phyloP scores from a whole-genome alignment of 2,797 vertebrate species.

The Podarcis siculus region DNA sequence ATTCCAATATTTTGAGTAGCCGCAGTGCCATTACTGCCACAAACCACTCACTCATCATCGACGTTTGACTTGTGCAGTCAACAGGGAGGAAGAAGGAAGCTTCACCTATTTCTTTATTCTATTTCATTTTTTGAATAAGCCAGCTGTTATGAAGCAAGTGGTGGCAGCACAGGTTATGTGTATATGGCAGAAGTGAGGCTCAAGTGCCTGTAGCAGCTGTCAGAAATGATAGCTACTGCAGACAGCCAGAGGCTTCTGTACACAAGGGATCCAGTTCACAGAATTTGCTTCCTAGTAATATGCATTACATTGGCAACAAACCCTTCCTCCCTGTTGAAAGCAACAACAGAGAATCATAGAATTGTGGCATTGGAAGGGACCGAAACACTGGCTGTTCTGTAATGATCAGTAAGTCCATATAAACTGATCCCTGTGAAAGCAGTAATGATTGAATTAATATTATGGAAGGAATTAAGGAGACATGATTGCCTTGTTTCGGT shows the following conservation, averaged over 20 bases:
- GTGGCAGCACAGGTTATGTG: neutral
- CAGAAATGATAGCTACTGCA: neutral
- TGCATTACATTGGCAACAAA: neutral
- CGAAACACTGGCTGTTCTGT: neutral
- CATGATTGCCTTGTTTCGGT: conserved; percentile 28
- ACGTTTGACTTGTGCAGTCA: neutral
- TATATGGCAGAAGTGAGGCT: too few relatives aligned
- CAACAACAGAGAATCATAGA: too few relatives aligned
- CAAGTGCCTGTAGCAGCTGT: neutral
- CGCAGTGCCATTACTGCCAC: neutral
- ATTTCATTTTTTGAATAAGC: neutral
- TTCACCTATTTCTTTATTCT: neutral
- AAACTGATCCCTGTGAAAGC: conserved; percentile 9
- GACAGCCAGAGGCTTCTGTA: neutral
- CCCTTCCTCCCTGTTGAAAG: neutral
- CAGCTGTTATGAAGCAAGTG: neutral
- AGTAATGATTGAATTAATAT: conserved; percentile 39
- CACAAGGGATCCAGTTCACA: neutral
- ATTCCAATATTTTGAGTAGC: neutral
- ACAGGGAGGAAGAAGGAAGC: neutral
- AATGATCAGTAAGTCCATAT: conserved; percentile 22
- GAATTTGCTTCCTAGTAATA: neutral
- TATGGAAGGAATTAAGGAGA: conserved; percentile 31
- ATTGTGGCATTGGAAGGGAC: too few relatives aligned
- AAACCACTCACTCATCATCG: neutral